These are phyloP conservation scores for Lepisosteus osseus DNA, from an alignment of 2,113 vertebrate species.

Conservation along the genomic window DNA sequence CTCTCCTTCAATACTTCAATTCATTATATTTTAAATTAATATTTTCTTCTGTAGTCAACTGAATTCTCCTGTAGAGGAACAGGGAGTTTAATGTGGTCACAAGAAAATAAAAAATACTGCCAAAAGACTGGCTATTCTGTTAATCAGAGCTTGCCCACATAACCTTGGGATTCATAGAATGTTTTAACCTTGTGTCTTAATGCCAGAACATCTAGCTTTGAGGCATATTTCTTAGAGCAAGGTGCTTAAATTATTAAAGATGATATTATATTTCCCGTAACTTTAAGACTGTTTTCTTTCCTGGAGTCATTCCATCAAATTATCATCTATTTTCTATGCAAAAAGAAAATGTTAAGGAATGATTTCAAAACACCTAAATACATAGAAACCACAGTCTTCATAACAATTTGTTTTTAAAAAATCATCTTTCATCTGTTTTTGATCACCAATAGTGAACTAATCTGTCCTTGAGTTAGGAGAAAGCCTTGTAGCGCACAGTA, in stretches of 20 bases:
- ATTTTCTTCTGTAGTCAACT: conserved; percentile 36
- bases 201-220: conserved; percentile 33
- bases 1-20: conserved; percentile 18
- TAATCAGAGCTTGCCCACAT: conserved; percentile 53
- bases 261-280: conserved; percentile 32
- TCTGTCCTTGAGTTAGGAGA: too few relatives aligned
- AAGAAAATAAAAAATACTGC: conserved; percentile 36
- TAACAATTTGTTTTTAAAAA: too few relatives aligned
- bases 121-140: conserved; percentile 52
- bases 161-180: conserved; percentile 37
- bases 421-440: too few relatives aligned
- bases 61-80: conserved; percentile 29
- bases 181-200: conserved; percentile 41
- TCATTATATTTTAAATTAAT: conserved; percentile 46
- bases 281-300: conserved; percentile 17
- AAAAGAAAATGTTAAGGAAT: too few relatives aligned
- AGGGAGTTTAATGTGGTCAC: conserved; percentile 23
- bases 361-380: too few relatives aligned
- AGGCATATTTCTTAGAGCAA: conserved; percentile 36
- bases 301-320: too few relatives aligned
- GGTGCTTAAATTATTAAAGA: conserved; percentile 45
- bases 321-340: too few relatives aligned
- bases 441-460: too few relatives aligned
- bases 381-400: too few relatives aligned
- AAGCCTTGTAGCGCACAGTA: too few relatives aligned